Percentiles rank a stretch among this genome's conserved stretches.
Conservation (phyloP, 2,888 invertebrate genomes). For the Listrodromus nycthemerus region DNA sequence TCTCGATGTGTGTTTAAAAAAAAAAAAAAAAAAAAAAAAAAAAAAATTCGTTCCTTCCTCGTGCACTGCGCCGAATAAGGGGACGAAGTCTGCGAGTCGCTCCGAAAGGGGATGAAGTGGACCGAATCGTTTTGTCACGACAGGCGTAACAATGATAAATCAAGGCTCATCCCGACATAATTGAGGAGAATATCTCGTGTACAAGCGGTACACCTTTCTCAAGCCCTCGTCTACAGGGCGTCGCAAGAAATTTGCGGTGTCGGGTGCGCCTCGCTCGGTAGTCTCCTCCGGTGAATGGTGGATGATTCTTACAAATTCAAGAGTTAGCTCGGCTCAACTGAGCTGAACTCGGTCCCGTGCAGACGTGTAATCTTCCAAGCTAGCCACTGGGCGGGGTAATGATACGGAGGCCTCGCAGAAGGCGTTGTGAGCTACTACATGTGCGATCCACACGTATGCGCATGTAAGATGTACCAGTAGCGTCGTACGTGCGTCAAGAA, state of each 20-base stretch:
- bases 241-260: slow-evolving; percentile 27
- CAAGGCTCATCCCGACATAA: too few relatives aligned
- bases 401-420: slow-evolving; percentile 79
- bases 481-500: slow-evolving; percentile 46
- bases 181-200: too few relatives aligned
- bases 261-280: slow-evolving; percentile 30
- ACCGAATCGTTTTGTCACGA: too few relatives aligned
- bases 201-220: neutral
- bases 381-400: slow-evolving; percentile 85
- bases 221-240: slow-evolving; percentile 7
- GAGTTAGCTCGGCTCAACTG: slow-evolving; percentile 68
- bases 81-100: too few relatives aligned
- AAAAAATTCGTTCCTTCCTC: too few relatives aligned
- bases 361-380: slow-evolving; percentile 84
- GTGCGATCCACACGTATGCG: slow-evolving; percentile 39
- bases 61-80: too few relatives aligned
- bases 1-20: too few relatives aligned
- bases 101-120: too few relatives aligned
- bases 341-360: slow-evolving; percentile 69
- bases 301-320: slow-evolving; percentile 69
- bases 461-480: slow-evolving; percentile 33
- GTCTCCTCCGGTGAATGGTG: slow-evolving; percentile 33
- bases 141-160: too few relatives aligned
- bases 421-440: slow-evolving; percentile 74
- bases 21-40: too few relatives aligned